Evolutionary conservation across 2,888 invertebrate genomes (phyloP), one percentile per base, ranked within the genome.

Genomic region (Eilema sororculum): DNA sequence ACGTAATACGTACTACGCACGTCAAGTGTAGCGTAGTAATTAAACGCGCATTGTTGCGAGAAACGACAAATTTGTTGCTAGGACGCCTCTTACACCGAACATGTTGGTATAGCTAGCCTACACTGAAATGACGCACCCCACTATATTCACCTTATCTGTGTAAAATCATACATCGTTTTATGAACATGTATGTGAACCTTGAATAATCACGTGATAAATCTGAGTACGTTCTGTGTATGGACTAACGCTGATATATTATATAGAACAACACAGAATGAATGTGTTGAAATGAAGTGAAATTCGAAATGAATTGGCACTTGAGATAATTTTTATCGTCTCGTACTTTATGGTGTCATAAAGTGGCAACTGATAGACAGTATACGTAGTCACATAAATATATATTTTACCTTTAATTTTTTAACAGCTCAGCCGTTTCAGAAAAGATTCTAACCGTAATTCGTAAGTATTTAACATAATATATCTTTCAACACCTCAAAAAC

Each of bases 1-100:
- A 82, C 28, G 82, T 77, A 74, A 80, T 82, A 77, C 81, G 76
- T 76, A 78, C 74, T 82, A 77, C 81, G 76, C 77, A 78, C 74
- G 78, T 74, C 76, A 79, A 78, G 74, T 76, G 80, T 79, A 82
- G 81, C 78, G 79, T 77, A 69, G 84, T 86, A 86, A 87, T 87
- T 87, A 86, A 85, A 82, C 84, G 78, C 61, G 78, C 83, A 86
- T 84, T 87, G 86, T 84, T 81, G 75, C 72, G 72, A 67, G 76
- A 71, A 75, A 78, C 80, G 74, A 79, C 77, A 77, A 78, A 78
- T 81, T 81, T 83, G 83, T 79, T 80, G 76, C 77, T 77, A 73
- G 73, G 65, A 66, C 67, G 72, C 28, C 72, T 77, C 75, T 87
- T 76, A 86, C 86, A 89, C 84, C 81, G 80, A 69, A 68, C 65